Evolutionary conservation across 1,140 invertebrate genomes (phyloP), one percentile per base, ranked within the genome.

Genomic region (Trissolcus basalis): DNA sequence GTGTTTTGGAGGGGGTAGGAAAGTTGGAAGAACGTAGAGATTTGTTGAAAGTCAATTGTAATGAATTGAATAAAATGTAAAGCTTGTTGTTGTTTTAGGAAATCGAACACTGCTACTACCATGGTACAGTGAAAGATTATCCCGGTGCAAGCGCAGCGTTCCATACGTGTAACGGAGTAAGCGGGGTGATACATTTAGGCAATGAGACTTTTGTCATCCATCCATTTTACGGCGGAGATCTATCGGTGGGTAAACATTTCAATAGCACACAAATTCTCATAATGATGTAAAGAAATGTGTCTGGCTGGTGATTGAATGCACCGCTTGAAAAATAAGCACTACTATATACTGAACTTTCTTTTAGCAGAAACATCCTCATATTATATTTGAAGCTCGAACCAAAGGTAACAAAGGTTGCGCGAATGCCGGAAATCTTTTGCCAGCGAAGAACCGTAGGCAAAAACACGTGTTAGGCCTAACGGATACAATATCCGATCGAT

Each of bases 171-270:
- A 97, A 97, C 87, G 97, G 97, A 44, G 94, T 99, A 61, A 97
- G 96, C 79, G 97, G 97, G 12, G 95, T 98, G 79, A 98, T 98
- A 80, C 96, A 98, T 89, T 93, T 98, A 80, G 96, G 96, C 82
- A 98, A 98, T 90, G 96, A 98, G 88, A 98, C 97, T 11, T 98
- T 98, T 88, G 94, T 98, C 79, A 97, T 98, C 80, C 96, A 98
- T 90, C 96, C 97, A 33, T 97, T 98, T 88, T 96, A 96, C 87
- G 96, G 96, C 64, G 96, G 96, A 45, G 96, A 98, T 91, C 90
- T 97, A 80, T 97, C 96, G 92, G 96, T 98, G 92, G 95, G 95
- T 95, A 73, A 76, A 79, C 72, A 59, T 80, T 70, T 76, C 50
- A 60, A 68, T 63, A 44, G 48, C 47, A 54, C 9, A 44, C 65